Conservation (phyloP, 2,888 invertebrate species). For the Cryptocheilus praepositus region DNA sequence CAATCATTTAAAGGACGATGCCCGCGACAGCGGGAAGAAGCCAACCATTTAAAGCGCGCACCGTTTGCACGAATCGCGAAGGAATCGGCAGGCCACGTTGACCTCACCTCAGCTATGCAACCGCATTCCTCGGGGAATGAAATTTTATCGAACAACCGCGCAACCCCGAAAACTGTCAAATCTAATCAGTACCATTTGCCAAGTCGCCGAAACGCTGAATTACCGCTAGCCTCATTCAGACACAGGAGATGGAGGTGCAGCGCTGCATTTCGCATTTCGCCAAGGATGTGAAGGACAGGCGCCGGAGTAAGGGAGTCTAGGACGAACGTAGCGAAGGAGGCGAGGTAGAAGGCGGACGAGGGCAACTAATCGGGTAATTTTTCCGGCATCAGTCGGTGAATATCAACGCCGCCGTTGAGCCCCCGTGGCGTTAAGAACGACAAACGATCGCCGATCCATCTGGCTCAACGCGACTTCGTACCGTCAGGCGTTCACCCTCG, state of each 20-base stretch:
- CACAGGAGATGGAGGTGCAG: conserved; percentile 13
- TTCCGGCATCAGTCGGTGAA: conserved; percentile 74
- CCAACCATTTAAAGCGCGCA: not conserved
- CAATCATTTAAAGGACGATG: conserved; percentile 12
- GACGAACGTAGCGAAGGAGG: too few species aligned
- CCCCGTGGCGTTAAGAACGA: conserved; percentile 72
- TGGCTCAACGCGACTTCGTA: conserved; percentile 69
- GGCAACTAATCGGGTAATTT: conserved; percentile 73
- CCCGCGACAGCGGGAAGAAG: conserved; percentile 31
- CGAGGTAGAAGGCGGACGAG: conserved; percentile 36
- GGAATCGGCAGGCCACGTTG: not conserved
- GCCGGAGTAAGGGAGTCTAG: not conserved
- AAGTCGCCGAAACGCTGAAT: too few species aligned
- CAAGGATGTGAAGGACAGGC: conserved; percentile 6
- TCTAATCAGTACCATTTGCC: too few species aligned
- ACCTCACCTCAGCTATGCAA: too few species aligned
- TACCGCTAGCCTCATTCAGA: not conserved
- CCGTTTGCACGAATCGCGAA: conserved; percentile 11
- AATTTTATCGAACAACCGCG: not conserved
- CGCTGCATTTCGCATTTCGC: conserved; percentile 1
- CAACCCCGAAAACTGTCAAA: too few species aligned
- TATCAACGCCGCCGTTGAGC: conserved; percentile 70
- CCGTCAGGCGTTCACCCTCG: conserved; percentile 40
- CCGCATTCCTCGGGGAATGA: not conserved
- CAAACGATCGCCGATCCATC: conserved; percentile 74